Evolutionary conservation across 1,140 invertebrate species (phyloP), one percentile per base, ranked within the genome.

Genomic region (Brachionus manjavacas): DNA sequence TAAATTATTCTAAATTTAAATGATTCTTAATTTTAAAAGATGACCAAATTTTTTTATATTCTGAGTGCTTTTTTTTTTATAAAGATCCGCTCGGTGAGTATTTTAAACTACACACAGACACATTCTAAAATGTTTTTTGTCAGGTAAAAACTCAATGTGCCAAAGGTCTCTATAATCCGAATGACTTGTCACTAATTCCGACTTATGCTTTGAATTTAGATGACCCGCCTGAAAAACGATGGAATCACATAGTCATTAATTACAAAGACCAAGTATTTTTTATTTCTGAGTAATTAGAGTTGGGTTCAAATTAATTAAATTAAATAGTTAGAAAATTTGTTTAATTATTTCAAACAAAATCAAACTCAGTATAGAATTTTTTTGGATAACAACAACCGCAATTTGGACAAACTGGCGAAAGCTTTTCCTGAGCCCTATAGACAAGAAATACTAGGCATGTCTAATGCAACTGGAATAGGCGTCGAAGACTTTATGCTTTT

Each of bases 401-500:
- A 60, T 20, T 60, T 60, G 16, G 20, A 60, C n/a, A 43, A 8
- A 25, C 64, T 91, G 60, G 87, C 88, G 23, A 85, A 88, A 39
- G 88, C 88, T 39, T 84, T 91, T 43, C 91, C 91, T 16, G 86
- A 88, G 20, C 89, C 89, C 14, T 91, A 88, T 86, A 86, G 87
- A 25, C 89, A 89, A 85, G 91, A 92, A 86, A 86, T 91, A 35
- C 86, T 85, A 74, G 91, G 91, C 0, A 89, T 92, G 35, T 87
- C 91, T 7, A 86, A 89, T 35, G 87, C 86, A n/a, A 87, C 89
- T 12, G 88, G 88, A 14, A 85, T 91, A 9, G 85, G 88, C 12
- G 68, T 91, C 41, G 89, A 91, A 23, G 89, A 92, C 85, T 87
- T 92, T 78, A 88, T 91, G 6, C 85, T 92, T 74, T 92, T 91